Evolutionary conservation across 2,113 vertebrate species (phyloP), one percentile per base, ranked within the genome.

Genomic region (Sardina pilchardus): DNA sequence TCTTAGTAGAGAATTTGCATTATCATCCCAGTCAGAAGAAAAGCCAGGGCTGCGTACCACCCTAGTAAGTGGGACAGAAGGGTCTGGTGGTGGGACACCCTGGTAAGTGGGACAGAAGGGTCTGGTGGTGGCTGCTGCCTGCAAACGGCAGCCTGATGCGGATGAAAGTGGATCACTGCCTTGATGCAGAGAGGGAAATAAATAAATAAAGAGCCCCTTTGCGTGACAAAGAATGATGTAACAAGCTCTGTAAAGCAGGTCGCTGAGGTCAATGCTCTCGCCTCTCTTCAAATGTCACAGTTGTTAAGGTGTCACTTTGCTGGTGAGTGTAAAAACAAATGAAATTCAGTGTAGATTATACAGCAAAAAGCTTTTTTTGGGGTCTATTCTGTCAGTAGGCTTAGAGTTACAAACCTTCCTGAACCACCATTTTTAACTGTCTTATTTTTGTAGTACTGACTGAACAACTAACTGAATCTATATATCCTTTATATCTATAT

Each of bases 201-300:
- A 84, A 88, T 88, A 85, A 88, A 85, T 80, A 42, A 83, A 81
- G 86, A 89, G 89, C 89, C 85, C 78, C 71, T 42, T 93, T 92
- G 93, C 92, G 91, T 93, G 92, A 92, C 92, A 91, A 92, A 89
- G 89, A 93, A 84, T 85, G 88, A 90, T 92, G 92, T 93, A 90
- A 90, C 88, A 88, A 88, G 90, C 87, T 87, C 84, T 86, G 88
- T 88, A 63, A 82, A 88, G 82, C 83, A 5, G 59, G 84, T 48
- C 12, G 85, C 39, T 86, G 50, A 83, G 87, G 71, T 67, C 85
- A 53, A 81, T 81, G 84, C 85, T 90, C 59, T 80, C 81, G 71
- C 67, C 80, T 47, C 17, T 67, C 88, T 71, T 86, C 92, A 89
- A 91, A 89, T 91, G 88, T 91, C 91, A 92, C 90, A 47, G 86